Evolutionary conservation across 2,113 vertebrate species (phyloP), one percentile per base, ranked within the genome.

Genomic region (Uria lomvia): DNA sequence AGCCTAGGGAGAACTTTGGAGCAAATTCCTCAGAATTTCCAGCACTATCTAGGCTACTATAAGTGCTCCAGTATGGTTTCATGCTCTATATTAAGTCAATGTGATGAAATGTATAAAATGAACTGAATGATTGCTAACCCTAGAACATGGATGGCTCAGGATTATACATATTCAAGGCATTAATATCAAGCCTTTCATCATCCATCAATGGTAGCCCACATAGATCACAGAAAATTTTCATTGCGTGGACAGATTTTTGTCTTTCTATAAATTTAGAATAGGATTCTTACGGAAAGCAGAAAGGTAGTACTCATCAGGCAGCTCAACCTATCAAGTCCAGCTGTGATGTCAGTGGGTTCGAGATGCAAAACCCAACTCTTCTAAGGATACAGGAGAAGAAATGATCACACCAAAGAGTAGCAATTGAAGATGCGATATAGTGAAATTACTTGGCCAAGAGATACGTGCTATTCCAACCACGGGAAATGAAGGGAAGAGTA

Each of bases 141-240:
- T 52, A 45, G 72, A 94, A 91, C 91, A 63, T 43, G 96, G 87
- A 94, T 3, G 29, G 73, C 79, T 95, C 80, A 58, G 77, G 24
- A 74, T 94, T 86, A 84, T 88, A 84, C 92, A 89, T 83, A 96
- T 81, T 77, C 77, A 66, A 77, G 79, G 65, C 75, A 96, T 89
- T 96, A 96, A 97, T 94, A 95, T 72, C 60, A 62, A 84, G 63
- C 55, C 93, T 86, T 96, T 90, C 96, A 81, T 77, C 95, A 95
- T 97, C 86, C 85, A 93, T 97, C 96, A 96, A 2, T 47, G 88
- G 85, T 76, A 94, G 82, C 81, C 80, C 62, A 80, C 56, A 86
- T 90, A 97, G 94, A 96, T 96, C 92, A 97, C 84, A 71, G 75
- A 75, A 91, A 91, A 97, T 97, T 97, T 96, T 93, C 92, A 92